Evolutionary conservation across 2,113 vertebrate genomes (phyloP), one percentile per base, ranked within the genome.

Genomic region (Paracanthobrama guichenoti): DNA sequence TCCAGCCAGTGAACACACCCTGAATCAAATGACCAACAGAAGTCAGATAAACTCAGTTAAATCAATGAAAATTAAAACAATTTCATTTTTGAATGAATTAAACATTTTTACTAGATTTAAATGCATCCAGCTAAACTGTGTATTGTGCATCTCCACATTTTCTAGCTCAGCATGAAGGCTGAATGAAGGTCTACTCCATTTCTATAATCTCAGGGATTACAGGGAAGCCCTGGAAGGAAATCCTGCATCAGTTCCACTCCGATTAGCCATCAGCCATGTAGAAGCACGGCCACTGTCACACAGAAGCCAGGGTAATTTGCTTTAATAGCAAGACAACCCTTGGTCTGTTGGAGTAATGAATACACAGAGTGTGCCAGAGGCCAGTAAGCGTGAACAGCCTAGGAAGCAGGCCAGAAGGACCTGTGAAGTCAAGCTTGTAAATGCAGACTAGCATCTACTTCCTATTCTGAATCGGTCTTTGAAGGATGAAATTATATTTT

Each of bases 291-390:
- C 90, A 85, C 89, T 90, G 92, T 93, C 90, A 90, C 88, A 85
- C 88, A 87, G 90, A 84, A 42, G 89, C 88, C 84, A 73, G 39
- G 87, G 91, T 93, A 91, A 93, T 90, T 91, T 71, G 81, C 88
- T 86, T 91, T 93, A 92, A 91, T 91, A 90, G 90, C 73, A 13
- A 90, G 87, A 93, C 91, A 89, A 90, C 91, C 89, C 85, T 1
- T 69, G 85, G 87, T 89, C 90, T 84, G 91, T 92, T 91, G 89
- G 89, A 85, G 89, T 93, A 93, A 94, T 93, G 92, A 92, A 93
- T 92, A 90, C 89, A 92, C 89, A 88, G 88, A 89, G 90, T 85
- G 88, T 83, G 91, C 91, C 90, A 84, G 85, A 86, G 90, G 92
- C 81, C 26, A 1, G 31, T 67, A 84, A 89, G 81, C 89, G 89